Evolutionary conservation across 2,888 invertebrate genomes (phyloP).

Genomic region (Pharmacophagus antenor): DNA sequence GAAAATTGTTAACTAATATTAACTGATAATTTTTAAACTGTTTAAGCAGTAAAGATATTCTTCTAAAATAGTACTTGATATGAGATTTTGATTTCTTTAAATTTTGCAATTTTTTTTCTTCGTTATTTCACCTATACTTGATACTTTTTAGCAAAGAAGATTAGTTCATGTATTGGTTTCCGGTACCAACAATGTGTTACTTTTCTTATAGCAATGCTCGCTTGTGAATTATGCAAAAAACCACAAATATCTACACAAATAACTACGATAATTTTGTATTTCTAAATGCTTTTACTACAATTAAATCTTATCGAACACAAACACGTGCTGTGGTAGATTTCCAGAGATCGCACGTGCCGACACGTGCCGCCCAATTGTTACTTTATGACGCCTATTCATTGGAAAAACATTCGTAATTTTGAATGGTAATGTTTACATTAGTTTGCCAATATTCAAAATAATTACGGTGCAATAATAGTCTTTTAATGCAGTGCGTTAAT

Average conservation of each 20-base stretch:
- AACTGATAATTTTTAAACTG: too few relatives aligned
- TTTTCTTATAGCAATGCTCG: too few relatives aligned
- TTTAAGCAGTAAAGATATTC: too few relatives aligned
- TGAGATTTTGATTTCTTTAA: too few relatives aligned
- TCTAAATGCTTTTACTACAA: conserved; percentile 8
- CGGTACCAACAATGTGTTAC: too few relatives aligned
- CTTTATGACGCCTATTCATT: conserved; percentile 42
- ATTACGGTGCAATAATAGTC: conserved; percentile 38
- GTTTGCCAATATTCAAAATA: conserved; percentile 50
- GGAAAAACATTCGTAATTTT: conserved; percentile 63
- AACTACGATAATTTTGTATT: background rate
- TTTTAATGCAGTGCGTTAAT: too few relatives aligned
- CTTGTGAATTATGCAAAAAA: background rate
- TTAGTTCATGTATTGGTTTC: too few relatives aligned
- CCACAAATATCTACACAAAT: background rate
- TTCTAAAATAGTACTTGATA: too few relatives aligned
- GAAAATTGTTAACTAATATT: too few relatives aligned
- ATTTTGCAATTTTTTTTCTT: too few relatives aligned
- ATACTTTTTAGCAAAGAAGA: too few relatives aligned
- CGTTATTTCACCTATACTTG: too few relatives aligned
- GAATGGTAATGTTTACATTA: conserved; percentile 57
- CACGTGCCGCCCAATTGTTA: conserved; percentile 53
- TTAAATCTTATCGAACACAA: conserved; percentile 11
- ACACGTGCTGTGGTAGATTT: conserved; percentile 53
- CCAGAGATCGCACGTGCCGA: conserved; percentile 55